Evolutionary conservation across 2,797 vertebrate species (phyloP).

Genomic region (Gouania willdenowi): DNA sequence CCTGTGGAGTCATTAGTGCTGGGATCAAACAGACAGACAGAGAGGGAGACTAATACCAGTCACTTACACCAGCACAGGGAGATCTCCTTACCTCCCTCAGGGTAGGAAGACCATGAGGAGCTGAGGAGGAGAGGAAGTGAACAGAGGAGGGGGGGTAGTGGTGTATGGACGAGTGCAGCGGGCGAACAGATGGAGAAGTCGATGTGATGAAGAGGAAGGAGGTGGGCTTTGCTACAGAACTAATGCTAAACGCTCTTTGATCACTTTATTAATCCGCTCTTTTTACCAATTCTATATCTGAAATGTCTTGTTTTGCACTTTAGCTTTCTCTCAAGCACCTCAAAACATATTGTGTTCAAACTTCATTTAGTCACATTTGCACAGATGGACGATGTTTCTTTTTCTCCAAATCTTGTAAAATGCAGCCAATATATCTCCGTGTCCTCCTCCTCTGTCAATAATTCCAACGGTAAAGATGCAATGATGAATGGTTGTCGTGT

Average conservation of each 20-base stretch:
- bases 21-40: conserved; percentile 75
- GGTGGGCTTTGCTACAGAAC: conserved; percentile 54
- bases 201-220: conserved; percentile 50
- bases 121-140: conserved; percentile 55
- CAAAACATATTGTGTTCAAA: conserved; percentile 1
- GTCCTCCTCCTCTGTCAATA: conserved; percentile 55
- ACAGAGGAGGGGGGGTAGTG: conserved; percentile 15
- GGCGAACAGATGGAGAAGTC: conserved; percentile 64
- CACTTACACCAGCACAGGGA: conserved; percentile 69
- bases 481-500: conserved; percentile 74
- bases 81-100: conserved; percentile 68
- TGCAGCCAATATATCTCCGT: conserved; percentile 42
- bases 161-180: conserved; percentile 52
- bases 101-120: conserved; percentile 65
- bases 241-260: conserved; percentile 58
- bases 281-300: conserved; percentile 16
- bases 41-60: conserved; percentile 74
- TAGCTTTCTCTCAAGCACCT: not conserved
- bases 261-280: conserved; percentile 55
- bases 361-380: conserved; percentile 25
- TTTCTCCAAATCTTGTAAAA: conserved; percentile 42
- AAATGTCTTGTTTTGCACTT: conserved; percentile 8
- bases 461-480: conserved; percentile 64
- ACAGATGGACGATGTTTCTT: conserved; percentile 30
- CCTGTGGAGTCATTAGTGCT: conserved; percentile 73